Conservation (phyloP, 2,113 vertebrate genomes). For the Labeo catla region DNA sequence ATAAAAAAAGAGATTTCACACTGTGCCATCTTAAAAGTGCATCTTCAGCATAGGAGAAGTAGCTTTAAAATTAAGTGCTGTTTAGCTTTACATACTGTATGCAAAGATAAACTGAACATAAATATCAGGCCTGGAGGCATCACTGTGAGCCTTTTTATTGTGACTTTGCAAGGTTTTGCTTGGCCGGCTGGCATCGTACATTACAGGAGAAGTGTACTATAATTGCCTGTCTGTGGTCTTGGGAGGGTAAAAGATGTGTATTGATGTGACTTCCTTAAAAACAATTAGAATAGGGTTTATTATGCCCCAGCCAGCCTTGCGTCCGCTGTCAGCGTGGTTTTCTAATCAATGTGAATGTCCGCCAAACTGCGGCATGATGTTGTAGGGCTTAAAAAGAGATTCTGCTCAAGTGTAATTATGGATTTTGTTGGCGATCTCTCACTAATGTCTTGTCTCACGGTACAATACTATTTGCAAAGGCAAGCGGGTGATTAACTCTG, state of each 20-base stretch:
- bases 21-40: slow-evolving; percentile 13
- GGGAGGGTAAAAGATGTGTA: slow-evolving; percentile 33
- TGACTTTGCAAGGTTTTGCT: slow-evolving; percentile 5
- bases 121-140: slow-evolving; percentile 4
- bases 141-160: slow-evolving; percentile 6
- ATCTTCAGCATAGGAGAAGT: neutral
- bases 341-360: slow-evolving; percentile 27
- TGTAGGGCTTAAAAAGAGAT: slow-evolving; percentile 6
- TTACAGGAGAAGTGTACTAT: slow-evolving; percentile 3
- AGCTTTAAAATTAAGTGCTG: slow-evolving; percentile 18
- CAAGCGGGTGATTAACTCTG: neutral
- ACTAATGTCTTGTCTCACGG: slow-evolving; percentile 13
- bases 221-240: slow-evolving; percentile 30
- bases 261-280: slow-evolving; percentile 43
- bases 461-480: slow-evolving; percentile 21
- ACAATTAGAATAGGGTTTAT: slow-evolving; percentile 42
- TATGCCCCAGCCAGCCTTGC: neutral
- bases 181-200: neutral
- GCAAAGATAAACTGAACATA: slow-evolving; percentile 1
- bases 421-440: slow-evolving; percentile 25
- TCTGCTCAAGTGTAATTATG: slow-evolving; percentile 7
- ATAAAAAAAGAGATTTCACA: neutral
- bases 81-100: slow-evolving; percentile 12
- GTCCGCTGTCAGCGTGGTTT: neutral
- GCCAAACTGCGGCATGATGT: slow-evolving; percentile 1